Conservation (phyloP, 1,140 invertebrate species). For the Latrodectus geometricus region DNA sequence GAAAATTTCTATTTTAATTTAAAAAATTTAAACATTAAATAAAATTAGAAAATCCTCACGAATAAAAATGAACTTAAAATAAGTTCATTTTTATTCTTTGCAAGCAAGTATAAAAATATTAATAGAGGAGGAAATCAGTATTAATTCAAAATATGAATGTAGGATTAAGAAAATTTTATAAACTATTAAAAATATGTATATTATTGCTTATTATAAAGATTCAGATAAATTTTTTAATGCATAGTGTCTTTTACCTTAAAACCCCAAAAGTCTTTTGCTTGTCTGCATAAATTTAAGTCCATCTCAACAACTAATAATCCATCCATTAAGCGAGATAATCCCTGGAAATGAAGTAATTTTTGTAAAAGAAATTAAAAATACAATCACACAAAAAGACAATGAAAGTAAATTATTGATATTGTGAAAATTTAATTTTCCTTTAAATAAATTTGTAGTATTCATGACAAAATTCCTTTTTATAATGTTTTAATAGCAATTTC, state of each 20-base stretch:
- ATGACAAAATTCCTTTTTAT: background rate
- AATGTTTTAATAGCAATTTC: background rate
- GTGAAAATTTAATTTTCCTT: background rate
- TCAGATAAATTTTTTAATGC: background rate
- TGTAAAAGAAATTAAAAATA: constrained; percentile 7
- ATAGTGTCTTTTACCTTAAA: constrained; percentile 78
- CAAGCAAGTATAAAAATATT: background rate
- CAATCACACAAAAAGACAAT: background rate
- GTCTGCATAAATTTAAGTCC: constrained; percentile 95
- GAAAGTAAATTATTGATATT: background rate
- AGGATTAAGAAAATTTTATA: background rate
- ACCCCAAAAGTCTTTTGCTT: constrained; percentile 94
- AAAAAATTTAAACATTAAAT: too few relatives aligned
- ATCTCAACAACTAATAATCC: constrained; percentile 92
- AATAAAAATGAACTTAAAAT: too few relatives aligned
- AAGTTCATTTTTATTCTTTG: background rate
- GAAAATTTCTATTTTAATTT: too few relatives aligned
- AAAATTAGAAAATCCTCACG: too few relatives aligned
- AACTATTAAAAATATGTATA: constrained; percentile 14
- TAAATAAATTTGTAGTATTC: background rate
- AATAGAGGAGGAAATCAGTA: background rate
- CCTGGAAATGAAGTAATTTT: constrained; percentile 71
- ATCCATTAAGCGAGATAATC: constrained; percentile 86
- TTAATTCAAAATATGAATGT: background rate
- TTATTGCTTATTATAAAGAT: background rate